Conservation (phyloP, 35 echinoderm and acorn worm species). For the Eucidaris tribuloides region DNA sequence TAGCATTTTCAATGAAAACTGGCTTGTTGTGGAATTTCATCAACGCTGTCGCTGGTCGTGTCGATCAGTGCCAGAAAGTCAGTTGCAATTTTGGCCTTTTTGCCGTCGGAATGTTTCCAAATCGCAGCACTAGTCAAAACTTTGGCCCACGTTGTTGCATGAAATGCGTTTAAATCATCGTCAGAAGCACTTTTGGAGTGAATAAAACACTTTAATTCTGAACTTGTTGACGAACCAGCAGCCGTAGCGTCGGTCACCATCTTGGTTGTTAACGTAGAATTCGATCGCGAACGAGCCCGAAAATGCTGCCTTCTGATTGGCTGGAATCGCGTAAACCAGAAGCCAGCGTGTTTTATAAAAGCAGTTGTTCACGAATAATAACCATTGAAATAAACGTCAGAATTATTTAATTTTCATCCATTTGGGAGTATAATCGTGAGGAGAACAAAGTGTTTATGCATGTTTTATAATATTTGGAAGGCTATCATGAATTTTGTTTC, state of each 20-base stretch:
- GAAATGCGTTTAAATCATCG: conserved; percentile 9
- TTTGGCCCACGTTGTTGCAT: conserved; percentile 14
- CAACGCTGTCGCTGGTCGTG: conserved; percentile 6
- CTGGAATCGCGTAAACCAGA: conserved; percentile 10
- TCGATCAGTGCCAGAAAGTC: conserved; percentile 33
- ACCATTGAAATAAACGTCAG: conserved; percentile 33
- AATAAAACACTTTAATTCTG: not conserved
- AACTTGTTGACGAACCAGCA: too few species aligned
- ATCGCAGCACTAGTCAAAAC: conserved; percentile 2
- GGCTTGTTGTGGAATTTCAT: conserved; percentile 31
- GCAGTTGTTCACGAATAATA: conserved; percentile 16
- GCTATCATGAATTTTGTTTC: not conserved
- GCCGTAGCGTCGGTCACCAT: not conserved
- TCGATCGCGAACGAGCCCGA: not conserved
- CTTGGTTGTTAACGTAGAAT: not conserved
- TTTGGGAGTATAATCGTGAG: conserved; percentile 11
- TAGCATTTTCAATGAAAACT: conserved; percentile 59
- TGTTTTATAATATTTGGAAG: not conserved
- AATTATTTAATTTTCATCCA: conserved; percentile 19
- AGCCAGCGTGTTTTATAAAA: conserved; percentile 14
- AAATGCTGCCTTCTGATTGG: conserved; percentile 23
- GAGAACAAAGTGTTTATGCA: conserved; percentile 17
- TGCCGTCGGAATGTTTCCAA: conserved; percentile 41
- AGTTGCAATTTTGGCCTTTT: conserved; percentile 37
- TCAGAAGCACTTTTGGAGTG: not conserved